phyloP scores from a whole-genome alignment of 1,140 invertebrate species.

The Cotesia chilonis region DNA sequence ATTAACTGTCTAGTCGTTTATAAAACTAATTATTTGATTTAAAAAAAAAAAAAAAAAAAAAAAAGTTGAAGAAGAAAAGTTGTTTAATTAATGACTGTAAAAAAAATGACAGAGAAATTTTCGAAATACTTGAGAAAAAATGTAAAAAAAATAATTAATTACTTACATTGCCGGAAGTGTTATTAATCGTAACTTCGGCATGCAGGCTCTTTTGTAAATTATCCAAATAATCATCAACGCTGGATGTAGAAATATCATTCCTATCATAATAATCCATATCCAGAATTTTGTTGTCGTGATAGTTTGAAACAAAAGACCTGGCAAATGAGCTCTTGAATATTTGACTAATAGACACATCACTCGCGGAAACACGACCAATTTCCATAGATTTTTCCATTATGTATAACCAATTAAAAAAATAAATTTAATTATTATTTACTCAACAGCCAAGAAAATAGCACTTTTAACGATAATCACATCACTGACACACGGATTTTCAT shows the following conservation, averaged over 20 bases:
- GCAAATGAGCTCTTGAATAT: conserved; percentile 66
- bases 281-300: conserved; percentile 58
- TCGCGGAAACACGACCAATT: conserved; percentile 61
- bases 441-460: neutral
- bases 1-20: no score
- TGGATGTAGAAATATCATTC: neutral
- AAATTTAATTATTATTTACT: neutral
- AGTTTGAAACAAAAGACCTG: conserved; percentile 56
- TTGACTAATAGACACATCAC: conserved; percentile 56
- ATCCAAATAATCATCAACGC: neutral
- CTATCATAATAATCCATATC: conserved; percentile 52
- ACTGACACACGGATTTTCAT: conserved; percentile 1
- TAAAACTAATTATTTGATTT: no score
- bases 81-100: neutral
- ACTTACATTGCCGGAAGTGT: neutral
- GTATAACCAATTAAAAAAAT: neutral
- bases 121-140: neutral
- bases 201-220: neutral
- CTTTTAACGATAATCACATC: no score
- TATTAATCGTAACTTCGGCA: neutral
- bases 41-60: no score
- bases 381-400: conserved; percentile 49
- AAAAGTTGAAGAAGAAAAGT: neutral
- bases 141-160: neutral
- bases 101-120: neutral